Conservation (phyloP, 2,113 vertebrate species). For the Hystrix cristata region DNA sequence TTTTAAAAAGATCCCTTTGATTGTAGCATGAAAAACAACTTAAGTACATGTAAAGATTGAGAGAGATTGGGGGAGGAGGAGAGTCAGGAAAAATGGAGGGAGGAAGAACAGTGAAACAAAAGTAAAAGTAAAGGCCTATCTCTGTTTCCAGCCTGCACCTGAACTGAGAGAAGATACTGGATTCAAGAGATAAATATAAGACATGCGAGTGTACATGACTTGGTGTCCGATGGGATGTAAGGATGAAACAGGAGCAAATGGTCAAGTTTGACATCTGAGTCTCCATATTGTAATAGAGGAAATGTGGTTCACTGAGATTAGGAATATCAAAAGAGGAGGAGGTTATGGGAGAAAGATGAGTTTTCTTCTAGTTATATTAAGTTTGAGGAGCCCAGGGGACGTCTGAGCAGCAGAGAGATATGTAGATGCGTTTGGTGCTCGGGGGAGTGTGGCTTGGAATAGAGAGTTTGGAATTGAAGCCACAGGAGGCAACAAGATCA, state of each 20-base stretch:
- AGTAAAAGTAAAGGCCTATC: background rate
- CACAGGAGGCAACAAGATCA: background rate
- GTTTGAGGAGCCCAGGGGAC: background rate
- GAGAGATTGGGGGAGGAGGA: background rate
- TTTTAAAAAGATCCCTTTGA: constrained; percentile 25
- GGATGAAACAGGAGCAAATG: background rate
- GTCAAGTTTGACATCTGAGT: background rate
- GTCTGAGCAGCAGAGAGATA: background rate
- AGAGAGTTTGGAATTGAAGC: constrained; percentile 24
- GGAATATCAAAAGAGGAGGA: constrained; percentile 16
- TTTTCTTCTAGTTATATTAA: constrained; percentile 21
- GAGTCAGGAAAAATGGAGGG: background rate
- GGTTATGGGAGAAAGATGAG: background rate
- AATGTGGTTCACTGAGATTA: background rate
- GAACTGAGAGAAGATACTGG: background rate
- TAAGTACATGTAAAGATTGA: background rate
- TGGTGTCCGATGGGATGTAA: background rate
- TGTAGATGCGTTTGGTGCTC: background rate
- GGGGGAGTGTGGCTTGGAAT: background rate
- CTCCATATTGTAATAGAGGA: background rate
- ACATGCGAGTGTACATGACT: background rate
- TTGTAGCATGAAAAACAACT: background rate
- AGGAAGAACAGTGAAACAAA: background rate
- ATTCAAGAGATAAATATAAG: background rate
- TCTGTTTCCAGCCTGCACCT: background rate